Percentiles rank a stretch among this genome's conserved stretches.
phyloP scores from a whole-genome alignment of 1,140 invertebrate species.

The Drosophila persimilis region DNA sequence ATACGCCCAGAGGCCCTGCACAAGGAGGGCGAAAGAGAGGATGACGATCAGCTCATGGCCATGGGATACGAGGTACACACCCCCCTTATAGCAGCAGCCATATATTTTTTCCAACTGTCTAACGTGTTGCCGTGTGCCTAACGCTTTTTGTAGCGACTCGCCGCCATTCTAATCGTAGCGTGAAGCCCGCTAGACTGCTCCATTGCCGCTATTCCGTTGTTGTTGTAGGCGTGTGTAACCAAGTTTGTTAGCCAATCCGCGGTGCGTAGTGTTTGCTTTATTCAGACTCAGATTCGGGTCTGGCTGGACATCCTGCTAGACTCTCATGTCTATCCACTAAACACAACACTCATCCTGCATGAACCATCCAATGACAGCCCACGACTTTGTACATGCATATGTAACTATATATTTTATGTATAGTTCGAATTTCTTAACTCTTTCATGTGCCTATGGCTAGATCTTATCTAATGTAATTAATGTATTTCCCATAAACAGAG shows the following conservation, averaged over 20 bases:
- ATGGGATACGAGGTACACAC: slow-evolving; percentile 71
- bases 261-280: slow-evolving; percentile 67
- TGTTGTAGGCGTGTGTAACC: slow-evolving; percentile 44
- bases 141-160: slow-evolving; percentile 55
- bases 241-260: slow-evolving; percentile 57
- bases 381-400: too few relatives aligned
- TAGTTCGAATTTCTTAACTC: too few relatives aligned
- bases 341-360: slow-evolving; percentile 20
- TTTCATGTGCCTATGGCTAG: neutral
- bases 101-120: slow-evolving; percentile 30
- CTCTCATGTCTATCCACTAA: neutral
- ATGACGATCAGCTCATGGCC: slow-evolving; percentile 73
- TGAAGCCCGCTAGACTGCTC: slow-evolving; percentile 37
- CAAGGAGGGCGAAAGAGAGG: slow-evolving; percentile 50
- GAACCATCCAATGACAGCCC: slow-evolving; percentile 4
- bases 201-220: slow-evolving; percentile 22
- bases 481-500: slow-evolving; percentile 44
- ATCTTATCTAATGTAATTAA: slow-evolving; percentile 13
- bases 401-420: too few relatives aligned
- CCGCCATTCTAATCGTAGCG: slow-evolving; percentile 39
- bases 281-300: slow-evolving; percentile 4
- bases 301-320: slow-evolving; percentile 5
- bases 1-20: slow-evolving; percentile 78
- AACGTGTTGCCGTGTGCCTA: slow-evolving; percentile 47
- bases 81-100: slow-evolving; percentile 17